Evolutionary conservation across 2,888 invertebrate species (phyloP), one percentile per base, ranked within the genome.

Genomic region (Lycophotia porphyrea): DNA sequence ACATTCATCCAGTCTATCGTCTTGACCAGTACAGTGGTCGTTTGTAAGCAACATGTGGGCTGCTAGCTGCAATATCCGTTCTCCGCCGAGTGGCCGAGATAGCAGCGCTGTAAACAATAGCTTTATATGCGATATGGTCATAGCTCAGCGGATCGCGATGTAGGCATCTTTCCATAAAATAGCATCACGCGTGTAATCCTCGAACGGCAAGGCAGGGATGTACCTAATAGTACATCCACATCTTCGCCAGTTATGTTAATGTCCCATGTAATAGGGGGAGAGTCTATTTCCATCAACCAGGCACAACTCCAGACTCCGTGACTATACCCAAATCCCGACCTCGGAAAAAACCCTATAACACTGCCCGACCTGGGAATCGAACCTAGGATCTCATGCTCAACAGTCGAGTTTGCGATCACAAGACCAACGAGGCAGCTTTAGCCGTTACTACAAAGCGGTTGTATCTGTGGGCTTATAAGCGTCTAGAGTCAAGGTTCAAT

Each of bases 21-120:
- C 81, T 83, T 83, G 71, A 63, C 65, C 76, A 49, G 42, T 44
- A 63, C 67, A 55, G 42, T 49, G 61, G 36, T 68, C 67, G n/a
- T 65, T 78, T 71, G 69, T 78, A 71, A 83, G 87, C 85, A 87
- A 86, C 82, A 87, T 78, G 87, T 86, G 87, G 80, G 61, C 65
- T 77, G 73, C 81, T 69, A 75, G 69, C 81, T 69, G 71, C 79
- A 87, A 84, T 86, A 79, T 80, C 84, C 84, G 77, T 63, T 49
- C 63, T 31, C 63, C 34, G 31, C 61, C 27, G 52, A 58, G 21
- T 44, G 61, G 42, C 66, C 69, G 64, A 61, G 66, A 65, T 55
- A 34, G 60, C 66, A 80, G 65, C 69, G 74, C 75, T 73, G 80
- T 74, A 78, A 74, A 85, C 86, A 87, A 87, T 83, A 76, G 79